These are phyloP conservation scores for Ranitomeya imitator DNA, from an alignment of 2,113 vertebrate genomes.

Conservation along the genomic window DNA sequence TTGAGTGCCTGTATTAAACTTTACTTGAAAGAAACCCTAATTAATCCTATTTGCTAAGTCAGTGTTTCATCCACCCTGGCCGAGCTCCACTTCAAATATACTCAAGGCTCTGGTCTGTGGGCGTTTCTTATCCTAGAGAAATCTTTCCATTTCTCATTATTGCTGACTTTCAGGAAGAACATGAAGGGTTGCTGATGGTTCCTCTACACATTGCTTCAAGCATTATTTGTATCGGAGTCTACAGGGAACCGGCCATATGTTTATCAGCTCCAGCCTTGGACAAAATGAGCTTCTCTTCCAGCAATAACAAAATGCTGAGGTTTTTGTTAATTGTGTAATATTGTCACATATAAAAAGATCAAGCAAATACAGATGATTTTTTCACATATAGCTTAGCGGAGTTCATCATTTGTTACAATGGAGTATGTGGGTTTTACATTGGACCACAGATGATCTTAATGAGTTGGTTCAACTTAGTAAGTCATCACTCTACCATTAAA, in stretches of 20 bases:
- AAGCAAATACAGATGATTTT: slow-evolving; percentile 47
- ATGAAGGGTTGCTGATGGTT: background rate
- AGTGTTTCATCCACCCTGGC: slow-evolving; percentile 63
- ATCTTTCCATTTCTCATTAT: slow-evolving; percentile 64
- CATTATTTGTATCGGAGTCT: slow-evolving; percentile 1
- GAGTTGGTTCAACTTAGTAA: no score
- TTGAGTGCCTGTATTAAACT: slow-evolving; percentile 12
- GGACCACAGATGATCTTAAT: background rate
- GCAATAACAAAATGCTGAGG: slow-evolving; percentile 60
- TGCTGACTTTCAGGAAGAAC: slow-evolving; percentile 65
- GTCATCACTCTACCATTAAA: no score
- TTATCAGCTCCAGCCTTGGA: slow-evolving; percentile 26
- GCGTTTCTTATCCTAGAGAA: slow-evolving; percentile 67
- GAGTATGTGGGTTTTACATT: background rate
- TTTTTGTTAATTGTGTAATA: slow-evolving; percentile 64
- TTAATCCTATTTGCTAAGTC: slow-evolving; percentile 66
- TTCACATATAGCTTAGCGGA: background rate
- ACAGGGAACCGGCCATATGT: background rate
- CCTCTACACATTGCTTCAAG: slow-evolving; percentile 33
- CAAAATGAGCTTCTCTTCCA: slow-evolving; percentile 58
- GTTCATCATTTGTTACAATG: background rate
- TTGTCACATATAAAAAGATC: slow-evolving; percentile 60
- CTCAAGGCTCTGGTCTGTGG: slow-evolving; percentile 61
- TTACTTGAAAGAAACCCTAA: slow-evolving; percentile 60
- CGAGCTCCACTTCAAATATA: slow-evolving; percentile 66